Base-by-base conservation (phyloP, 2,113 vertebrate species). In the Garra rufa region DNA sequence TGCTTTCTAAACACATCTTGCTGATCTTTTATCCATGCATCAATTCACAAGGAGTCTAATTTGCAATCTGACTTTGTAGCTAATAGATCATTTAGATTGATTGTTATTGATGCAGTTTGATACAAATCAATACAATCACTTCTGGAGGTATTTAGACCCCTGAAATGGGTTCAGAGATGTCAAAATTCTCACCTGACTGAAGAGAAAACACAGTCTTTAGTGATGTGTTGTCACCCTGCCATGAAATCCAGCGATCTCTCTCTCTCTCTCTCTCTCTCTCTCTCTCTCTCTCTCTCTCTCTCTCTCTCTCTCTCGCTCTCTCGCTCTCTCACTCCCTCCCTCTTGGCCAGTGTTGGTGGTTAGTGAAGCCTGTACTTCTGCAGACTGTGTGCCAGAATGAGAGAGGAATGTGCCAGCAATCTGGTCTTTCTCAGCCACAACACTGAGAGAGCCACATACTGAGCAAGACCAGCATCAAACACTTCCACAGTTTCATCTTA, bases 391-490 rank as follows among this genome's bases (percentile, higher is more conserved):
- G 79, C 79, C 79, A 79, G 41, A 65, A 79, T 79, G 41, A 75
- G 14, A 79, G 57, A 79, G 59, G 63, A 63, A 30, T 44, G 55
- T 79, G 57, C 76, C 57, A 65, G 57, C 55, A 79, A 79, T 79
- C 76, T 79, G 76, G 57, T 63, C 55, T 79, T 79, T 63, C 76
- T 79, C 76, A 65, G 76, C 41, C 57, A 79, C 57, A 79, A 63
- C 76, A 79, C 52, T 59, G n/a, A 57, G 34, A 63, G 57, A 79
- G 34, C 24, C 76, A 65, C 34, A 61, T 14, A 78, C 38, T 63
- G 41, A 63, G 76, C 38, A 79, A 79, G 41, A 79, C n/a, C n/a
- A 10, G 57, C 34, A 79, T 79, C 59, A 65, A 79, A 79, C 57
- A 79, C 55, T 41, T 43, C 57, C 3, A 61, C 55, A 46, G 11